phyloP scores from a whole-genome alignment of 2,888 invertebrate genomes.

The Vannuccia rotundouncinata region DNA sequence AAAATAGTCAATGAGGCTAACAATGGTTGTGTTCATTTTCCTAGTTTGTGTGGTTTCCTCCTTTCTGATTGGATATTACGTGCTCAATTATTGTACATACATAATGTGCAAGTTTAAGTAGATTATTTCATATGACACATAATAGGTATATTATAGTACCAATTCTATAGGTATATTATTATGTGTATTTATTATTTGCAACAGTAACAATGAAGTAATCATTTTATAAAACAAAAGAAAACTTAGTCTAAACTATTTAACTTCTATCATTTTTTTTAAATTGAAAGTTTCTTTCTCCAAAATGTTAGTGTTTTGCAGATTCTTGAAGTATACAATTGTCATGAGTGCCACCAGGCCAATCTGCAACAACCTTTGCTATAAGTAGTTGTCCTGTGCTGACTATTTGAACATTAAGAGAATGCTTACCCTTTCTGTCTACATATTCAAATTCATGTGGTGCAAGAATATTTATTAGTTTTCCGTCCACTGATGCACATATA shows the following conservation, averaged over 20 bases:
- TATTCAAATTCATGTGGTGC: constrained; percentile 2
- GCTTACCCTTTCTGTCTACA: constrained; percentile 19
- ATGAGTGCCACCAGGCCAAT: constrained; percentile 22
- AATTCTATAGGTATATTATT: no score
- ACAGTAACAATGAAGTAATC: not conserved
- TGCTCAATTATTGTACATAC: not conserved
- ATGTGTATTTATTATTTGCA: no score
- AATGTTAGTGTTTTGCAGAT: not conserved
- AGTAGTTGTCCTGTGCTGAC: constrained; percentile 5
- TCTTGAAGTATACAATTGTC: constrained; percentile 1
- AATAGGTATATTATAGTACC: no score
- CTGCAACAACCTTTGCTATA: constrained; percentile 27
- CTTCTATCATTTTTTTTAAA: not conserved
- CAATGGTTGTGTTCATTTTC: no score
- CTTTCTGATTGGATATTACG: constrained; percentile 16
- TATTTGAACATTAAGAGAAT: constrained; percentile 21
- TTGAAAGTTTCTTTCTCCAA: constrained; percentile 17
- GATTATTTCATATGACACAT: no score
- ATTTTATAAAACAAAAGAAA: not conserved
- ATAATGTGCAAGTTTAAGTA: no score
- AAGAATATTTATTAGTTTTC: constrained; percentile 8
- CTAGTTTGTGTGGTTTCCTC: no score
- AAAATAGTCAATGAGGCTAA: no score
- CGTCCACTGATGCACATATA: constrained; percentile 6
- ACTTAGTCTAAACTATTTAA: not conserved